phyloP scores from a whole-genome alignment of 2,888 invertebrate genomes.

The Neuroscelio doddi region DNA sequence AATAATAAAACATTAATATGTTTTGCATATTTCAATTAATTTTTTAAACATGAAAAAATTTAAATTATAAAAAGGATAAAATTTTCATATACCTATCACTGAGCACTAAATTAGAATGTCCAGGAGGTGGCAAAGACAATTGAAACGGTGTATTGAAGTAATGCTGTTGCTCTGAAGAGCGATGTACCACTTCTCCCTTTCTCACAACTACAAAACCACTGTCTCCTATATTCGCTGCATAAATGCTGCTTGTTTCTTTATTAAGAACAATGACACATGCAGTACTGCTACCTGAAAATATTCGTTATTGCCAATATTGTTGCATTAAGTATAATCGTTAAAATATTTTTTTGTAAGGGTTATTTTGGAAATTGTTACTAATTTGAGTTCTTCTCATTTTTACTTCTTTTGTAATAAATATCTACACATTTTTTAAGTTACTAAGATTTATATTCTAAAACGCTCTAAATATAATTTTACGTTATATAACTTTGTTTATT shows the following conservation, averaged over 20 bases:
- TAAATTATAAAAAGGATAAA: constrained; percentile 4
- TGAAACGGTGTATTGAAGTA: constrained; percentile 99
- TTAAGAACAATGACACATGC: constrained; percentile 97
- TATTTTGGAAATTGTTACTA: too few species aligned
- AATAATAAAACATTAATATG: too few species aligned
- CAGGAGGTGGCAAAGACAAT: constrained; percentile 93
- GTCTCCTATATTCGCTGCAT: constrained; percentile 99
- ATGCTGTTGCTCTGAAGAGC: constrained; percentile 97
- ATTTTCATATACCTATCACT: constrained; percentile 81
- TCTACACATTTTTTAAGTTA: too few species aligned
- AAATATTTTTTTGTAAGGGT: too few species aligned
- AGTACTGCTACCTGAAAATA: constrained; percentile 90
- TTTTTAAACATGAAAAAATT: too few species aligned
- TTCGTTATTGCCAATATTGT: constrained; percentile 10
- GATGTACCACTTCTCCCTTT: constrained; percentile 88
- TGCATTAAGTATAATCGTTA: too few species aligned
- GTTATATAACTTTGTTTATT: too few species aligned
- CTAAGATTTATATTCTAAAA: too few species aligned
- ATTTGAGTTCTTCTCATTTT: too few species aligned
- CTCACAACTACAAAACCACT: constrained; percentile 97
- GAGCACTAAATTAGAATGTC: constrained; percentile 88
- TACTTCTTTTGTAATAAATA: too few species aligned
- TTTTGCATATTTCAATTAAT: constrained; percentile 6
- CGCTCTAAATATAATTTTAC: too few species aligned
- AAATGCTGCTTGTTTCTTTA: constrained; percentile 89